Evolutionary conservation across 23 tunicate genomes (phyloP).

Genomic region (Phallusia fumigata): DNA sequence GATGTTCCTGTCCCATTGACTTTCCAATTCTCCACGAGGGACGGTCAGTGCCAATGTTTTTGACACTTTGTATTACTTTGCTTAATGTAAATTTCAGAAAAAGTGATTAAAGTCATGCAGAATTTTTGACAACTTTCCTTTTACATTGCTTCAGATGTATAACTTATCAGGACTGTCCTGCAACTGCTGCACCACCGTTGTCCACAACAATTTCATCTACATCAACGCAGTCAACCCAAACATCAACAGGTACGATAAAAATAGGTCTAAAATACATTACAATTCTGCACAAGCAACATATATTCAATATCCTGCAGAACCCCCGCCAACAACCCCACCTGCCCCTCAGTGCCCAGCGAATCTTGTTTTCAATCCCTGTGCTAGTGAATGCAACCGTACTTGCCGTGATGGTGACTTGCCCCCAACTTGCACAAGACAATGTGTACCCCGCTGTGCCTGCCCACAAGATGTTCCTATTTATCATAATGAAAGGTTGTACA

Average conservation of each 20-base stretch:
- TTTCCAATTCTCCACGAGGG: slow-evolving; percentile 44
- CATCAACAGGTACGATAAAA: too few species aligned
- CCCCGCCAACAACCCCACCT: slow-evolving; percentile 5
- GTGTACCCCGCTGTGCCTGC: slow-evolving; percentile 51
- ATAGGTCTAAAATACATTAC: too few species aligned
- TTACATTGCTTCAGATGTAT: slow-evolving; percentile 13
- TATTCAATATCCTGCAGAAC: too few species aligned
- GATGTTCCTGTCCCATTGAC: slow-evolving; percentile 41
- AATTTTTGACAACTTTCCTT: background rate
- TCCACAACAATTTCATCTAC: background rate
- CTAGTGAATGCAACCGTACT: slow-evolving; percentile 31
- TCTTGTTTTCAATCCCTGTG: slow-evolving; percentile 33
- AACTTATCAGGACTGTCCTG: slow-evolving; percentile 15
- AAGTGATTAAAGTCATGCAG: too few species aligned
- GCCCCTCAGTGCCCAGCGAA: slow-evolving; percentile 35
- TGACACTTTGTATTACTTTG: background rate
- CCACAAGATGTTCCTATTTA: slow-evolving; percentile 38
- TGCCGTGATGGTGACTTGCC: slow-evolving; percentile 29
- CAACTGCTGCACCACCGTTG: background rate
- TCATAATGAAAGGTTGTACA: slow-evolving; percentile 37
- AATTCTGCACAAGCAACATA: too few species aligned
- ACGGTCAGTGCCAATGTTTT: slow-evolving; percentile 13
- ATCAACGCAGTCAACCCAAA: background rate
- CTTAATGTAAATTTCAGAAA: background rate
- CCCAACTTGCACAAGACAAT: slow-evolving; percentile 21